Evolutionary conservation across 2,113 vertebrate genomes (phyloP), one percentile per base, ranked within the genome.

Genomic region (Pungitius pungitius): DNA sequence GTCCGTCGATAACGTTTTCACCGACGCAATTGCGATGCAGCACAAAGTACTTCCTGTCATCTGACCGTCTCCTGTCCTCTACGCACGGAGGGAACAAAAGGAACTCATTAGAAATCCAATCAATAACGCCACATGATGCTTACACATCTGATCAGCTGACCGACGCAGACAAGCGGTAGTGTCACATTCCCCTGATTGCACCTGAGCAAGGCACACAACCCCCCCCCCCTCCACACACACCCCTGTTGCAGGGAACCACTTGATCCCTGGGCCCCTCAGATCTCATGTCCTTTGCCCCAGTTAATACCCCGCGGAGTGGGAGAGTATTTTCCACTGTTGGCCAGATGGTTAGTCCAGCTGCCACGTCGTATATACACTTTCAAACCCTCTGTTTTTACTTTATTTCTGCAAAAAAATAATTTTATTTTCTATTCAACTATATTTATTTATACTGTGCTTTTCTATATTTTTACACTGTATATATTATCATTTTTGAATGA

Each of bases 391-490:
- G 5, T 17, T 27, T 69, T 33, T 20, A 59, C 42, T 49, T 60
- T 2, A 4, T 51, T 10, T 22, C 11, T 8, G 20, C 2, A 18
- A 30, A 73, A 8, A 54, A 9, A 35, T 26, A 22, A 33, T 56
- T n/a, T 42, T 63, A 40, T 57, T 33, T 33, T 63, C 9, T 61
- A 5, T 55, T 61, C 35, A 1, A 24, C 42, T 10, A 10, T 56
- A 18, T 58, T 52, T 68, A 24, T 57, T 43, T 80, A 35, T 43
- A 8, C 8, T 12, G 3, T 40, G 37, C 13, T 35, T 74, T 74
- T 51, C n/a, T 63, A 14, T 43, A 51, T 56, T 67, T 30, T 42
- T 43, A 55, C 45, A 54, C 10, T 55, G 37, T 47, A 65, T 74
- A 37, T 74, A 39, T 49, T 74, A n/a, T n/a, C 2, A 40, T 40